These are phyloP conservation scores for Agonopterix arenella DNA, from an alignment of 2,888 invertebrate genomes.

Conservation along the genomic window DNA sequence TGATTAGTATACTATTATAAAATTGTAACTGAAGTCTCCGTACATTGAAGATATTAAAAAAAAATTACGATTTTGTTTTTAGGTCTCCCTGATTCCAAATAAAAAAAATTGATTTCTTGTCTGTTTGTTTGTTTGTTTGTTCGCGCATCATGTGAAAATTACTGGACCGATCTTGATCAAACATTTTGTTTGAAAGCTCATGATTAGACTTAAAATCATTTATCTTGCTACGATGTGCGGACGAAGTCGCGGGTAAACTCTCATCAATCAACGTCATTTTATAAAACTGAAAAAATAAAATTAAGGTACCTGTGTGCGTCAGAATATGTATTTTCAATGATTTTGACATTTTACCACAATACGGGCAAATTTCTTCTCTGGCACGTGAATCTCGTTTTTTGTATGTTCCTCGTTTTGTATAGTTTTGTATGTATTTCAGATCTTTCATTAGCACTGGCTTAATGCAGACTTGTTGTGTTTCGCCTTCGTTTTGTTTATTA, in stretches of 20 bases:
- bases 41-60: no score
- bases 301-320: constrained; percentile 31
- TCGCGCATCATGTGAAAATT: no score
- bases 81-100: no score
- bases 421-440: constrained; percentile 21
- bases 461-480: constrained; percentile 19
- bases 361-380: constrained; percentile 32
- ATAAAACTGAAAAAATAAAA: background rate
- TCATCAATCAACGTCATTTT: no score
- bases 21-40: no score
- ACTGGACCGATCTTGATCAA: no score
- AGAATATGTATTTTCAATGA: constrained; percentile 32
- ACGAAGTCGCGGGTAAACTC: background rate
- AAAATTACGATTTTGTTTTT: no score
- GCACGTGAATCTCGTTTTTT: constrained; percentile 5
- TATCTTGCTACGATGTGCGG: background rate
- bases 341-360: constrained; percentile 41
- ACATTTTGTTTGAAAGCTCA: no score
- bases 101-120: no score
- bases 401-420: constrained; percentile 5
- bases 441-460: constrained; percentile 37
- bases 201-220: background rate
- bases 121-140: no score
- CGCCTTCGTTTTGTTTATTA: background rate
- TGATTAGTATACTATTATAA: no score